Evolutionary conservation across 2,888 invertebrate species (phyloP), one percentile per base, ranked within the genome.

Genomic region (Syrphus vitripennis): DNA sequence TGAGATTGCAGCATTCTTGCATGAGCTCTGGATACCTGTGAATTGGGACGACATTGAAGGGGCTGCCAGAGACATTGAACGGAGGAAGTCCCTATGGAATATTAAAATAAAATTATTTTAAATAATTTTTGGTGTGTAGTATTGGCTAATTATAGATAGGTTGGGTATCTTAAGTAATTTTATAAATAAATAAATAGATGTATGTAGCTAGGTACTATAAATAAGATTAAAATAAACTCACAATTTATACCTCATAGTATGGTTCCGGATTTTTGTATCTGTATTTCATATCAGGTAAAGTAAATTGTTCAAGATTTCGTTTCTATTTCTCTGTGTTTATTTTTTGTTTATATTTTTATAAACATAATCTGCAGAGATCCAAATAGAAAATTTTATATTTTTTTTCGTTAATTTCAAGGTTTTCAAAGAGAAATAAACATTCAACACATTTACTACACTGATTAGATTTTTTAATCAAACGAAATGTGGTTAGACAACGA

Each of bases 21-120:
- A 95, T 93, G 90, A 95, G 95, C 91, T 97, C 94, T 53, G 95
- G 95, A 90, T 95, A 93, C 89, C 95, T 94, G 90, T 97, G 97
- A 84, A 97, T 93, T 81, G 95, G 95, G 89, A 96, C 93, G 88
- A 97, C 94, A 90, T 91, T 91, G 84, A 92, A 93, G 48, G 92
- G 92, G 88, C 92, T 92, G 88, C 92, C 92, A 59, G 92, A 89
- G 83, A 91, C 92, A 90, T 92, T 92, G 82, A 91, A 92, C 74
- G 92, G 92, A 89, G 92, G 92, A 89, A 92, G 91, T 88, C 92
- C 92, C 92, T 92, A 89, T 31, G 48, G 65, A 61, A 77, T 69
- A 72, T 12, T 72, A 45, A 65, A 31, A 61, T n/a, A n/a, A 26
- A 59, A 16, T 29, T 29, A 14, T n/a, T n/a, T 40, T 7, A 42